Conservation (phyloP, 2,797 vertebrate genomes). For the Rhinoraja longicauda region DNA sequence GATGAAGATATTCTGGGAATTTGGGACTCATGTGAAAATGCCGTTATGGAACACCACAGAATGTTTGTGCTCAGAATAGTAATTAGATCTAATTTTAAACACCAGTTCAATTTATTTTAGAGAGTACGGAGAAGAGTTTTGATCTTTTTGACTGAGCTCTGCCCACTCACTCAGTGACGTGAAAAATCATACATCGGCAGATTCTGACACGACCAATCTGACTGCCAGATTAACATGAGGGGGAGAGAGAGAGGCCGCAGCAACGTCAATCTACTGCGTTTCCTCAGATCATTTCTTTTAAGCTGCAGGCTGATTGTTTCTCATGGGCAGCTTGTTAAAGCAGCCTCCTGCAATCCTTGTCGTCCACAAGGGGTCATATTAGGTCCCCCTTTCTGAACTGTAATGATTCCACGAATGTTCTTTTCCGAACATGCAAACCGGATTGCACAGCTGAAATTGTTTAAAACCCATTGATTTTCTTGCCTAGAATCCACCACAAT, state of each 20-base stretch:
- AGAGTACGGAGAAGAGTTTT: background rate
- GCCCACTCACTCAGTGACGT: constrained; percentile 25
- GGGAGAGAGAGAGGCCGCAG: background rate
- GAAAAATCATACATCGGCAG: background rate
- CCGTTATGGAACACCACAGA: background rate
- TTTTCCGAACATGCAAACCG: background rate
- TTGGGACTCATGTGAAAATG: background rate
- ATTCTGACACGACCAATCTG: background rate
- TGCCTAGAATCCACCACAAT: background rate
- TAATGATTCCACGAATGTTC: background rate
- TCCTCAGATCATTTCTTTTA: too few species aligned
- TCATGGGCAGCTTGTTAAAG: too few species aligned
- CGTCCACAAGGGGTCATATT: too few species aligned
- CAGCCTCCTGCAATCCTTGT: too few species aligned
- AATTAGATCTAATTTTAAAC: constrained; percentile 19
- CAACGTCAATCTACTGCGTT: background rate
- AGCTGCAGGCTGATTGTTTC: too few species aligned
- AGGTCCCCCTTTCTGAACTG: too few species aligned
- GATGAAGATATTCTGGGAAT: background rate
- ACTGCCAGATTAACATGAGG: background rate
- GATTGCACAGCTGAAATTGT: background rate
- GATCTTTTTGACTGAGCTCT: background rate
- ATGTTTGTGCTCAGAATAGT: constrained; percentile 1
- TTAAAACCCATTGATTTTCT: background rate
- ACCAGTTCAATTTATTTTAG: background rate